Base-by-base conservation (phyloP, 2,113 vertebrate species). In the Pelvicachromis taeniatus region DNA sequence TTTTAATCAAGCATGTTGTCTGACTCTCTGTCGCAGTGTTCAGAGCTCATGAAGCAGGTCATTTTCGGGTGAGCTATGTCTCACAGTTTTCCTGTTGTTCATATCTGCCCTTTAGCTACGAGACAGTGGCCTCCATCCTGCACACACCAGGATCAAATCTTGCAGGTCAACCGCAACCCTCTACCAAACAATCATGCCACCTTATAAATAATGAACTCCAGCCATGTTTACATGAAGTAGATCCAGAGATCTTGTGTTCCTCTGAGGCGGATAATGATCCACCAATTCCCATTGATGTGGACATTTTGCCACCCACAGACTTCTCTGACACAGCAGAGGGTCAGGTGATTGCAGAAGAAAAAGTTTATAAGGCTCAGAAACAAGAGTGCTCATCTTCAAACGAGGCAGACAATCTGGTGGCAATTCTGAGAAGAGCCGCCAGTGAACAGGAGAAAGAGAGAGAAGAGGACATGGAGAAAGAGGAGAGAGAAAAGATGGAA, bases 391-490 rank as follows among this genome's bases (percentile, higher is more conserved):
- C 31, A 8, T 17, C 26, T 26, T 61, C 21, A 40, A 17, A 61
- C 0, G 31, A 48, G 38, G 53, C 63, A 9, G 31, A 2, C 2
- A 87, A 87, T 80, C 63, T 94, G 50, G 94, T 94, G 48, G 93
- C 81, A 14, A 88, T 90, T 80, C 87, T 95, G 80, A 85, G 94
- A 83, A 89, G 78, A 11, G 94, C 93, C 4, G 94, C 94, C 21
- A 81, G 59, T 21, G 93, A 95, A 50, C 90, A 91, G 23, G 92
- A 95, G 88, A 90, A 77, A n/a, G 87, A 92, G n/a, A 88, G 79
- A 50, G 91, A 93, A 68, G 17, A 17, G 19, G 55, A 82, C 75
- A 77, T n/a, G 5, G 63, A 85, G 40, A 82, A n/a, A 23, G 48
- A 5, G 11, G 80, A 81, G 77, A 63, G n/a, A 29, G 78, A 88